These are phyloP conservation scores for Dicaeum eximium DNA, from an alignment of 2,113 vertebrate genomes.

Conservation along the genomic window DNA sequence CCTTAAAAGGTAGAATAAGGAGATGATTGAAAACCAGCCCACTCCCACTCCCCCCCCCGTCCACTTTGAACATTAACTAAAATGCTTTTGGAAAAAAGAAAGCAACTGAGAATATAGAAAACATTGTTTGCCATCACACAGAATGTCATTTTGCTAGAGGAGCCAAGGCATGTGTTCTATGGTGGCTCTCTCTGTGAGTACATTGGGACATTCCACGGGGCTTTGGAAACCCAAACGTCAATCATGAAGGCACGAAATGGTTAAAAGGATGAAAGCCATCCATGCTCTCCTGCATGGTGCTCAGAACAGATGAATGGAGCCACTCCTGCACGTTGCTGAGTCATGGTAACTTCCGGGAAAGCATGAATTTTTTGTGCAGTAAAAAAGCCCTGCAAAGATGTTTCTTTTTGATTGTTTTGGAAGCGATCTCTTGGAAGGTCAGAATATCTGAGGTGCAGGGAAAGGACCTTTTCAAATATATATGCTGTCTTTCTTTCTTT, in stretches of 20 bases:
- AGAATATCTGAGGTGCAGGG: neutral
- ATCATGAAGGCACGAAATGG: neutral
- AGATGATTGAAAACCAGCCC: neutral
- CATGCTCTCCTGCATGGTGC: neutral
- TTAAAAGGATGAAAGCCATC: neutral
- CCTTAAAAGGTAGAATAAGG: neutral
- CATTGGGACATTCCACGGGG: neutral
- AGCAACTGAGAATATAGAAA: neutral
- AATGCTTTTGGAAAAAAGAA: neutral
- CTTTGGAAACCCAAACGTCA: neutral
- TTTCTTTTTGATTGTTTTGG: neutral
- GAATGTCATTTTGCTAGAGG: neutral
- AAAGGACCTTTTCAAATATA: neutral
- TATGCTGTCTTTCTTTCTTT: neutral
- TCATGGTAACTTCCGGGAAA: neutral
- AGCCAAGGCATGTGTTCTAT: neutral
- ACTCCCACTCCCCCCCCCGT: fast-evolving
- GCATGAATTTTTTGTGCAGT: fast-evolving
- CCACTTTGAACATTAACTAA: neutral
- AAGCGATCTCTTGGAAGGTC: neutral
- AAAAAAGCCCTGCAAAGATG: neutral
- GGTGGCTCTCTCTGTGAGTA: neutral
- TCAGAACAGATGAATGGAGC: neutral
- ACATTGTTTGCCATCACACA: neutral
- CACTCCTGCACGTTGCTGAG: neutral